Percentiles rank a stretch among this genome's conserved stretches.
Conservation (phyloP, 2,888 invertebrate genomes). For the Invenusta paracnida region DNA sequence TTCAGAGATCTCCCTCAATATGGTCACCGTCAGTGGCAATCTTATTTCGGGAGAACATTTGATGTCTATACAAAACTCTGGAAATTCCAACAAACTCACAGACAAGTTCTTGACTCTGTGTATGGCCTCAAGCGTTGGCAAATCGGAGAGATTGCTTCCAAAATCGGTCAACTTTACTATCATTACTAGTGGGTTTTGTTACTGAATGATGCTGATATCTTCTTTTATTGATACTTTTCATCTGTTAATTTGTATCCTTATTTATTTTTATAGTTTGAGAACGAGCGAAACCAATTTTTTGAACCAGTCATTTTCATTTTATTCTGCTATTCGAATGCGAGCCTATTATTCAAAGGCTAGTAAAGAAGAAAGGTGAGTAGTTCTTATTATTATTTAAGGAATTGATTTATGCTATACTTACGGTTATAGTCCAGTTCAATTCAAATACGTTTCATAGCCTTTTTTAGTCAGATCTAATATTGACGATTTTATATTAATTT, state of each 20-base stretch:
- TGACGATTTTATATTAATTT: too few species aligned
- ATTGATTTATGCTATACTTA: neutral
- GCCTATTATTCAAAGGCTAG: constrained; percentile 87
- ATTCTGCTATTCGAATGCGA: constrained; percentile 84
- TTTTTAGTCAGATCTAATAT: too few species aligned
- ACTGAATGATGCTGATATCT: neutral
- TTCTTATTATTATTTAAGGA: neutral
- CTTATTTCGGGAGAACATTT: constrained; percentile 90
- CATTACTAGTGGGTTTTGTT: constrained; percentile 80
- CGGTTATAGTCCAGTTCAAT: neutral
- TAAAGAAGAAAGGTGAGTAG: constrained; percentile 75
- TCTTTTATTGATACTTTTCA: neutral
- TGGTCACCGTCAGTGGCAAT: constrained; percentile 94
- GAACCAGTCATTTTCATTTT: constrained; percentile 91
- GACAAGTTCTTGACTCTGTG: constrained; percentile 79
- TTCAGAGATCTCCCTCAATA: constrained; percentile 87
- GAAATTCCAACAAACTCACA: constrained; percentile 95
- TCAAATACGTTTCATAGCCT: too few species aligned
- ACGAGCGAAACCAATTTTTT: constrained; percentile 93
- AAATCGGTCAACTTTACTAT: constrained; percentile 95
- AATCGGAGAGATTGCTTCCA: constrained; percentile 94
- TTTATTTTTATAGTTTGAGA: constrained; percentile 69
- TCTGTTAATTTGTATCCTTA: neutral
- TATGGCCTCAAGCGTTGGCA: constrained; percentile 95
- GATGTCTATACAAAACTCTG: constrained; percentile 93